A percentile compares a stretch with the other conserved stretches of the same genome.
These are phyloP conservation scores for Galleria mellonella DNA, from an alignment of 1,140 invertebrate species.

Conservation along the genomic window DNA sequence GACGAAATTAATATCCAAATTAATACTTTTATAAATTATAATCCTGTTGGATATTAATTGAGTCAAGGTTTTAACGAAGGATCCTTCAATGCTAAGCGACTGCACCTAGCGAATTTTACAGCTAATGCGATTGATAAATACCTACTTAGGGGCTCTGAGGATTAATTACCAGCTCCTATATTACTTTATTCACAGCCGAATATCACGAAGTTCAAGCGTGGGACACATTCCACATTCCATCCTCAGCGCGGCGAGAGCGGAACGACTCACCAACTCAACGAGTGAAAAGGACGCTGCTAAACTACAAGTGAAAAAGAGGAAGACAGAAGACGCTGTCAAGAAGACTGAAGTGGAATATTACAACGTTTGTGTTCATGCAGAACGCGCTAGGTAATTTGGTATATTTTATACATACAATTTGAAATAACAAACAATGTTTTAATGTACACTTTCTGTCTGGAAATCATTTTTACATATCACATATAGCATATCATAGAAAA, in stretches of 20 bases:
- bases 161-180: conserved; percentile 13
- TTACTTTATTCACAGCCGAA: conserved; percentile 44
- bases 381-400: conserved; percentile 81
- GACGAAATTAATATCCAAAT: conserved; percentile 49
- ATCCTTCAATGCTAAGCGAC: conserved; percentile 52
- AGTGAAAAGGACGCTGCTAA: conserved; percentile 77
- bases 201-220: conserved; percentile 62
- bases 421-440: no score
- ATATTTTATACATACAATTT: no score
- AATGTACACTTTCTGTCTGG: no score
- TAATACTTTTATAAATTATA: conserved; percentile 8
- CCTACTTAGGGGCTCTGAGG: neutral
- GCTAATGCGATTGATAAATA: conserved; percentile 13
- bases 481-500: no score
- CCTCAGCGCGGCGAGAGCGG: conserved; percentile 53
- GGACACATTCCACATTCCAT: conserved; percentile 65
- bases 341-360: conserved; percentile 96
- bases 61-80: conserved; percentile 37
- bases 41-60: conserved; percentile 16
- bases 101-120: conserved; percentile 7
- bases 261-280: conserved; percentile 31
- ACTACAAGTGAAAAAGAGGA: conserved; percentile 90
- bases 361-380: conserved; percentile 90
- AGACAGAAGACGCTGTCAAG: conserved; percentile 91
- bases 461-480: no score